These are phyloP conservation scores for Meda fulgida DNA, from an alignment of 2,797 vertebrate species.

Conservation along the genomic window DNA sequence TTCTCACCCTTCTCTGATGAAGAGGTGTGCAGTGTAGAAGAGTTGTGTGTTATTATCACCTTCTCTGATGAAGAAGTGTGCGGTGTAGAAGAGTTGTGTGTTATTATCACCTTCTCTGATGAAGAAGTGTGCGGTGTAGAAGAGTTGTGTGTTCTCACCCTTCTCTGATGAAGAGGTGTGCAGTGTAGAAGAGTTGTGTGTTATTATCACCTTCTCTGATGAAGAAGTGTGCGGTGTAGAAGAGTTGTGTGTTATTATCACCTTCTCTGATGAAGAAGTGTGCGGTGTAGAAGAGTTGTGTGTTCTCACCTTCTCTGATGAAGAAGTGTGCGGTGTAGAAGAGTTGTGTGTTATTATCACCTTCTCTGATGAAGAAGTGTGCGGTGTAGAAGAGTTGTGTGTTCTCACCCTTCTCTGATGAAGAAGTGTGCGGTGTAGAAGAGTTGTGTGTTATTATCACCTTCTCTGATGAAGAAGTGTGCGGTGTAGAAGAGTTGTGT, in stretches of 20 bases:
- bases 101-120: too few species aligned
- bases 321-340: slow-evolving; percentile 91
- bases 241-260: too few species aligned
- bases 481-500: slow-evolving; percentile 86
- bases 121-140: too few species aligned
- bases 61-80: slow-evolving; percentile 84
- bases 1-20: slow-evolving; percentile 76
- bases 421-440: slow-evolving; percentile 91
- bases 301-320: slow-evolving; percentile 84
- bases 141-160: too few species aligned
- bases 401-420: slow-evolving; percentile 84
- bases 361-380: slow-evolving; percentile 92
- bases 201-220: slow-evolving; percentile 55
- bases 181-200: slow-evolving; percentile 69
- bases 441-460: too few species aligned
- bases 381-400: slow-evolving; percentile 86
- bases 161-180: slow-evolving; percentile 84
- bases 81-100: slow-evolving; percentile 78
- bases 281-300: slow-evolving; percentile 85
- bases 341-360: too few species aligned
- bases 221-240: slow-evolving; percentile 87
- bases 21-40: slow-evolving; percentile 85
- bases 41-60: too few species aligned
- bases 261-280: slow-evolving; percentile 94
- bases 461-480: slow-evolving; percentile 92